These are phyloP conservation scores for Pachymerium ferrugineum DNA, from an alignment of 2,888 invertebrate genomes.

Conservation along the genomic window DNA sequence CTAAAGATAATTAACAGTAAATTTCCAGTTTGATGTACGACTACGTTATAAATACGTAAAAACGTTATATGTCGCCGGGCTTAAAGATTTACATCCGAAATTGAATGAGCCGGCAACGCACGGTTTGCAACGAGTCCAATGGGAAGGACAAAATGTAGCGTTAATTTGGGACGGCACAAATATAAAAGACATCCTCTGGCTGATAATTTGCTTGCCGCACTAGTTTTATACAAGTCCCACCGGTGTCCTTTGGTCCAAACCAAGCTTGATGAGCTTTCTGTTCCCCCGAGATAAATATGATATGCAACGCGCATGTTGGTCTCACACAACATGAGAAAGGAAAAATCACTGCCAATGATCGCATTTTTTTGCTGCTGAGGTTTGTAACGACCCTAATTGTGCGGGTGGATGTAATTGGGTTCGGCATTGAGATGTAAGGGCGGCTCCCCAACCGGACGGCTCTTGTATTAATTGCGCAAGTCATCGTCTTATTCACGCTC, in stretches of 20 bases:
- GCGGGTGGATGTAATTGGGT: constrained; percentile 13
- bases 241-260: constrained; percentile 13
- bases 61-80: neutral
- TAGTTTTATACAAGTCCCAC: constrained; percentile 2
- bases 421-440: constrained; percentile 13
- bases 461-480: constrained; percentile 8
- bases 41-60: constrained; percentile 1
- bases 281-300: constrained; percentile 1
- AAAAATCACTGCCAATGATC: neutral
- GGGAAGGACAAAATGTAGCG: constrained; percentile 3
- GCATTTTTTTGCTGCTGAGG: neutral
- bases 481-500: constrained; percentile 1
- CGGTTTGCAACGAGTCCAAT: neutral
- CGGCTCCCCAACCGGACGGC: neutral
- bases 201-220: constrained; percentile 4
- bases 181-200: neutral
- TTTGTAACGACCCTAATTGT: constrained; percentile 7
- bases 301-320: neutral
- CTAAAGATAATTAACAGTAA: constrained; percentile 8
- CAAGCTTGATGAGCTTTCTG: neutral
- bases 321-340: too few species aligned
- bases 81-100: neutral
- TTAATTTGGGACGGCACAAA: neutral
- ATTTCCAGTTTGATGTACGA: neutral
- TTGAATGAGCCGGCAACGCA: neutral